phyloP scores from a whole-genome alignment of 2,797 vertebrate species.

The Choloepus didactylus region DNA sequence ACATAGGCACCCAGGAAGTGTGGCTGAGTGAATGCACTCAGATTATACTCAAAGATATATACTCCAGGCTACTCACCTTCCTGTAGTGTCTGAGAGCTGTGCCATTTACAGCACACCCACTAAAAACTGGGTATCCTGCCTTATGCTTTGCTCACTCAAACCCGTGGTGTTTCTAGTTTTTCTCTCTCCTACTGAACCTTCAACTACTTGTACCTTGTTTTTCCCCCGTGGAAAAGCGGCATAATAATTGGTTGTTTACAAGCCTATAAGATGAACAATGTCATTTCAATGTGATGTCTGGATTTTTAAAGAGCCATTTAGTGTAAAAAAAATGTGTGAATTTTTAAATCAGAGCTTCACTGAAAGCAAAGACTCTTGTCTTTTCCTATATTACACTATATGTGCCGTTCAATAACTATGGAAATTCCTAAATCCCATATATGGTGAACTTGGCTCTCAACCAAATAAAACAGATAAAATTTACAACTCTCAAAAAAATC shows the following conservation, averaged over 20 bases:
- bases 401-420: neutral
- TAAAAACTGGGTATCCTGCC: neutral
- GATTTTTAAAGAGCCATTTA: conserved; percentile 61
- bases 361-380: conserved; percentile 25
- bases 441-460: conserved; percentile 60
- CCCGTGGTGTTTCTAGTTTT: neutral
- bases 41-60: neutral
- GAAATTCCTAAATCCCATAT: conserved; percentile 51
- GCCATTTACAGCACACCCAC: neutral
- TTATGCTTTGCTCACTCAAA: conserved; percentile 24
- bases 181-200: conserved; percentile 23
- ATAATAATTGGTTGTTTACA: conserved; percentile 41
- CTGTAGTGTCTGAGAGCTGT: neutral
- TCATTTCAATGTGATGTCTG: neutral
- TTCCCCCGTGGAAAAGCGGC: neutral
- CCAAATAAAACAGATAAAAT: conserved; percentile 60
- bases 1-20: neutral
- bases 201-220: conserved; percentile 50
- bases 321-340: neutral
- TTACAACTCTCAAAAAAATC: conserved; percentile 43
- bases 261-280: neutral
- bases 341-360: conserved; percentile 44
- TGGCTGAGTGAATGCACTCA: neutral
- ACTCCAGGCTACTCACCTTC: neutral
- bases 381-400: conserved; percentile 41